Percentiles rank a stretch among this genome's conserved stretches.
Evolutionary conservation across 2,888 invertebrate species (phyloP).

Genomic region (Podabrus alpinus): DNA sequence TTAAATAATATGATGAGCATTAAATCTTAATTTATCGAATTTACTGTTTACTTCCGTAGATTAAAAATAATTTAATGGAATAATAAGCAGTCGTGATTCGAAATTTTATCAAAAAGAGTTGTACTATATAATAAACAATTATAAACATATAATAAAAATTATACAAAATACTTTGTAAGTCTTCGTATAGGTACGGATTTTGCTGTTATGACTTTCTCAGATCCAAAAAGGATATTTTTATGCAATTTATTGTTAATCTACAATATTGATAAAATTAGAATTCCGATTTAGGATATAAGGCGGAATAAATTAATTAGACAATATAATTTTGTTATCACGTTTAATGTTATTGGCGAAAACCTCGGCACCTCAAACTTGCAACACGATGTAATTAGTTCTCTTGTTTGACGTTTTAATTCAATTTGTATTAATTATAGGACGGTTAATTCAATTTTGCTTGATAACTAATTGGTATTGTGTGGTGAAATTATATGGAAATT

Average conservation of each 20-base stretch:
- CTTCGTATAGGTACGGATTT: too few species aligned
- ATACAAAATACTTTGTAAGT: too few species aligned
- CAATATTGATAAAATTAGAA: background rate
- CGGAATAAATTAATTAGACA: background rate
- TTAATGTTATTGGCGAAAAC: background rate
- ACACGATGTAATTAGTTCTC: conserved; percentile 2
- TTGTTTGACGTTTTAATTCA: background rate
- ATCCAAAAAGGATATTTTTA: too few species aligned
- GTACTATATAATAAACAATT: too few species aligned
- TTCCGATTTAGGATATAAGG: background rate
- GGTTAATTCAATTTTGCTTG: conserved; percentile 1
- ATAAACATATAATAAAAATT: too few species aligned
- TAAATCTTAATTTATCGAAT: background rate
- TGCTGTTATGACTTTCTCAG: too few species aligned
- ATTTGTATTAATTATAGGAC: background rate
- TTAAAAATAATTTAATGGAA: too few species aligned
- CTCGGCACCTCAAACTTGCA: background rate
- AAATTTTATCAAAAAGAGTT: too few species aligned
- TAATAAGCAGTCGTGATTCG: too few species aligned
- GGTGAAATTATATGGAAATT: background rate
- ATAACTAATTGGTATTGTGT: background rate
- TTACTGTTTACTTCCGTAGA: background rate
- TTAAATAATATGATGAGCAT: background rate
- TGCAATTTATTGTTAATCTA: background rate
- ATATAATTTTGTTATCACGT: background rate